Evolutionary conservation across 2,888 invertebrate species (phyloP).

Genomic region (Pollenia labialis): DNA sequence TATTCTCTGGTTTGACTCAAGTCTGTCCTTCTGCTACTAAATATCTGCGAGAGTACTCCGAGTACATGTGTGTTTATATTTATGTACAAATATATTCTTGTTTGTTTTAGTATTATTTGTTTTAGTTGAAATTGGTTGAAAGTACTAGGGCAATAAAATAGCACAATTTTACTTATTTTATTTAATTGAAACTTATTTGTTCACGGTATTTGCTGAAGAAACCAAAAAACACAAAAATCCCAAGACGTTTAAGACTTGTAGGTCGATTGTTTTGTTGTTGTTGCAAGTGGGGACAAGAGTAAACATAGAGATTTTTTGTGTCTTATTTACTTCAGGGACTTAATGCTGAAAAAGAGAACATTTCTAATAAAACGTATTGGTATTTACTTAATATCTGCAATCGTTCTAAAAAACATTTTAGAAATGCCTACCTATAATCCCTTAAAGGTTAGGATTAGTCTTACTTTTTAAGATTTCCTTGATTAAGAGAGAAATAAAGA

Average conservation of each 20-base stretch:
- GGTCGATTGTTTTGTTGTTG: neutral
- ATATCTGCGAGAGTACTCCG: neutral
- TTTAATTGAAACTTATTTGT: constrained; percentile 70
- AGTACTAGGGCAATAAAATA: constrained; percentile 61
- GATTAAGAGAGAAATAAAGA: too few relatives aligned
- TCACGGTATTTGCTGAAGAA: neutral
- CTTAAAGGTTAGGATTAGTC: neutral
- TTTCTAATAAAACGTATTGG: neutral
- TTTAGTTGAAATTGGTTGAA: constrained; percentile 38
- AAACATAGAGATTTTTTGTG: neutral
- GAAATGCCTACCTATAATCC: neutral
- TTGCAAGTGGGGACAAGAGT: neutral
- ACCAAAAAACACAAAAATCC: constrained; percentile 18
- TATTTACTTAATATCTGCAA: neutral
- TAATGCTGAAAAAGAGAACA: neutral
- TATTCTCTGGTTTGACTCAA: neutral
- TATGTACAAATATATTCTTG: neutral
- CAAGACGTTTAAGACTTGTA: constrained; percentile 29
- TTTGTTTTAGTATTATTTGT: constrained; percentile 49
- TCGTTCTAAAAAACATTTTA: too few relatives aligned
- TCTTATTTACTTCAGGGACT: neutral
- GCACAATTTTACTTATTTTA: constrained; percentile 64
- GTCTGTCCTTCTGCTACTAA: neutral
- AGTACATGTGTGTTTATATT: neutral
- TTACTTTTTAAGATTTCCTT: neutral